Evolutionary conservation across 2,113 vertebrate genomes (phyloP).

Genomic region (Xenopus laevis): DNA sequence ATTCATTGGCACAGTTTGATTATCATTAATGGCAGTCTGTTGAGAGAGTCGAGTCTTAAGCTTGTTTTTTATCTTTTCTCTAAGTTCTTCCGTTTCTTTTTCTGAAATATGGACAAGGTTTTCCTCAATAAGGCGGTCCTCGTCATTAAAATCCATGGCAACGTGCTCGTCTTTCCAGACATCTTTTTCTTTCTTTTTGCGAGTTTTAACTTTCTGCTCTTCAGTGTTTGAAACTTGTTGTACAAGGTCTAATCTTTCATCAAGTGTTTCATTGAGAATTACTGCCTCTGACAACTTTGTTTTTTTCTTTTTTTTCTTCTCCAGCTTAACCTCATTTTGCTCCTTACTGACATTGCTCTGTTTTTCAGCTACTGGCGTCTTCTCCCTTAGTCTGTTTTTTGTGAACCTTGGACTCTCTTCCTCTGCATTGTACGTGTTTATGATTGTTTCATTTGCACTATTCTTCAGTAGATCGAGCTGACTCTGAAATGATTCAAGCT

Average conservation of each 20-base stretch:
- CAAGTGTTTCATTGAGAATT: conserved; percentile 54
- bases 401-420: conserved; percentile 69
- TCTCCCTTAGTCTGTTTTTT: conserved; percentile 72
- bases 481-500: conserved; percentile 78
- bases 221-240: conserved; percentile 53
- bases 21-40: conserved; percentile 54
- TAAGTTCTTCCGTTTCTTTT: conserved; percentile 70
- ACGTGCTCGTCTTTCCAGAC: conserved; percentile 52
- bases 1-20: conserved; percentile 58
- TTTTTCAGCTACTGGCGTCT: conserved; percentile 60
- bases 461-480: conserved; percentile 72
- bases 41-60: conserved; percentile 62
- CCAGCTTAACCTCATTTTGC: conserved; percentile 50
- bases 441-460: conserved; percentile 65
- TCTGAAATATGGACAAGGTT: conserved; percentile 78
- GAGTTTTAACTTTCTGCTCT: conserved; percentile 51
- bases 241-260: conserved; percentile 46
- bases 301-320: conserved; percentile 64
- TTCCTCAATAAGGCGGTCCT: conserved; percentile 69
- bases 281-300: conserved; percentile 48
- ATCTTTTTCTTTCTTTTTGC: conserved; percentile 59
- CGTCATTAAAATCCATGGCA: conserved; percentile 58
- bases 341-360: conserved; percentile 65
- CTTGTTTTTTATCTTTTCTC: conserved; percentile 69
- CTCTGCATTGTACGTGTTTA: conserved; percentile 65